Evolutionary conservation across 1,140 invertebrate species (phyloP), one percentile per base, ranked within the genome.

Genomic region (Heliconius hewitsoni): DNA sequence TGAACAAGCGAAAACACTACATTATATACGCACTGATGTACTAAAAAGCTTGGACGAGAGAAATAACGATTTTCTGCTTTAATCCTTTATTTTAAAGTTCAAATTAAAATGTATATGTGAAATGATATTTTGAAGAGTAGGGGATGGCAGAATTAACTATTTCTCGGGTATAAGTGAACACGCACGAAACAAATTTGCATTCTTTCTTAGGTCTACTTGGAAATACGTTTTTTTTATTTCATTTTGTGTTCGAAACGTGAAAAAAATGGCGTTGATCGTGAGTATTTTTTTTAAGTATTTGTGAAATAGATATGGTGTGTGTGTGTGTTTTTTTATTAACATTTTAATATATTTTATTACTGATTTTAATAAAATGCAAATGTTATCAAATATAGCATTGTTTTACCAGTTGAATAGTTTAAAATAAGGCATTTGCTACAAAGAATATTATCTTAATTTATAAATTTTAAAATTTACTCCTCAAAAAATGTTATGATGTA

Each of bases 121-220:
- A 60, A 60, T 23, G 18, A 34, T 71, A 34, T 71, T 37, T 60
- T 23, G 0, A 74, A 80, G 79, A 80, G 79, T 71, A 74, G 79
- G 75, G 79, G 71, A 66, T 71, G 37, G 37, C 57, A 55, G 79
- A 77, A 73, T 80, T 77, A 77, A 80, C 74, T 78, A 81, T 83
- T 81, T 81, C 81, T 84, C 60, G 79, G 81, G 84, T 86, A 86
- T 86, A 86, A 86, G 84, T 84, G 74, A 70, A 78, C 76, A 84
- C 80, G 84, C 83, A 73, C 74, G 46, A 79, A 73, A 39, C 74
- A 76, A 81, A 85, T 83, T 85, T 85, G 80, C 84, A 82, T 85
- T 85, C 80, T 73, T 70, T 72, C 73, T 78, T 81, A 71, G 66
- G 71, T 77, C 78, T 74, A 75, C 76, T 71, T 76, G 71, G 71